Base-by-base conservation (phyloP, 2,797 vertebrate species). In the Myotis findleyi region DNA sequence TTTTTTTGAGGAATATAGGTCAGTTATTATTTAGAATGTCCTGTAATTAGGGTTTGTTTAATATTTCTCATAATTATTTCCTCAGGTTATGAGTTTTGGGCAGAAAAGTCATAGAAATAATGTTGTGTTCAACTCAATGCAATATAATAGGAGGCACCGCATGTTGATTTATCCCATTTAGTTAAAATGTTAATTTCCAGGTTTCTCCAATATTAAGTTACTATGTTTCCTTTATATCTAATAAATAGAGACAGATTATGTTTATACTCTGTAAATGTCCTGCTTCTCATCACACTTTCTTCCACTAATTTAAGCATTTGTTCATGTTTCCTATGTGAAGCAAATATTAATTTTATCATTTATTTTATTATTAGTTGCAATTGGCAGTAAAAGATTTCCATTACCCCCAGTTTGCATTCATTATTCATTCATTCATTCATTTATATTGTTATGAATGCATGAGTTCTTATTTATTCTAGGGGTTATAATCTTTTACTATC, bases 301-400 rank as follows among this genome's bases (percentile, higher is more conserved):
- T 38, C 30, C 1, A 33, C 12, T 30, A 51, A 71, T 69, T 82
- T 69, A 33, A 64, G 27, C 23, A 59, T 41, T 21, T 71, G 7
- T 47, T 81, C 13, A 71, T 49, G 5, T 30, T 87, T 92, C 13
- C 83, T 87, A 30, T 59, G 5, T 68, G 36, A 85, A 90, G 66
- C 21, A 81, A 82, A 55, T 76, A 59, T 38, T 77, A 72, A 88
- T 41, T 77, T 64, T 7, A 72, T 47, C 16, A 44, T 49, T 79
- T 71, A 30, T 80, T 72, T 89, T 86, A 81, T 85, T 86, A 30
- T 81, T 62, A 94, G 36, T 41, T 93, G 18, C 3, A 93, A 82
- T 41, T 82, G 51, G 27, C 7, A 23, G 8, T 36, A 72, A 91
- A 85, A 59, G 10, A 2, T 89, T 76, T 68, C 38, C 16, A 25